Evolutionary conservation across 1,140 invertebrate genomes (phyloP).

Genomic region (Cydia fagiglandana): DNA sequence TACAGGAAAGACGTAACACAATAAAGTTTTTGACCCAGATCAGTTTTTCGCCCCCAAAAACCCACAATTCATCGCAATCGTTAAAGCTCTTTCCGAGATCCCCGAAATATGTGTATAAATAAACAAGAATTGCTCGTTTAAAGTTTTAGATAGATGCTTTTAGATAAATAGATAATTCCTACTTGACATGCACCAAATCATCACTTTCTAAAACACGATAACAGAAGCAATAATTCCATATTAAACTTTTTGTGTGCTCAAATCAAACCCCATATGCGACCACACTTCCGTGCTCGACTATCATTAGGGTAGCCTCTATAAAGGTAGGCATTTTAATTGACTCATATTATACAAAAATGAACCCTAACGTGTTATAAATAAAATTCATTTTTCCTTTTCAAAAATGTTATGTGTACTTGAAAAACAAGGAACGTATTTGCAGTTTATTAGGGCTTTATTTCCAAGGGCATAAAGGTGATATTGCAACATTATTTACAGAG

Average conservation of each 20-base stretch:
- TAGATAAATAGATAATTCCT: neutral
- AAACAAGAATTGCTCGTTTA: too few species aligned
- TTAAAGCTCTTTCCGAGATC: too few species aligned
- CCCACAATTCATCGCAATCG: too few species aligned
- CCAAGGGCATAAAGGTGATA: neutral
- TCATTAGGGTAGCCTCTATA: conserved; percentile 16
- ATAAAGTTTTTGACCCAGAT: too few species aligned
- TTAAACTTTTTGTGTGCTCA: conserved; percentile 22
- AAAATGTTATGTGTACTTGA: neutral
- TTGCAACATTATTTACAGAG: neutral
- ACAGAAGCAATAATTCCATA: conserved; percentile 18
- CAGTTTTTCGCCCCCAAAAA: too few species aligned
- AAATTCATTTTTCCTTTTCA: neutral
- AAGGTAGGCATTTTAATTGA: neutral
- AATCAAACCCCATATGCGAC: conserved; percentile 22
- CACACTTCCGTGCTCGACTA: conserved; percentile 15
- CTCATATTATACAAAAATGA: neutral
- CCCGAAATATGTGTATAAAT: too few species aligned
- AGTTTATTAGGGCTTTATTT: neutral
- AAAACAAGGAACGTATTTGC: neutral
- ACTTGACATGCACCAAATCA: neutral
- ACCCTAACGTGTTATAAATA: neutral
- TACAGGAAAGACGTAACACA: too few species aligned
- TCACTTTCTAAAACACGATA: neutral
- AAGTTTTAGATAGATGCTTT: too few species aligned